Base-by-base conservation (phyloP, 2,113 vertebrate genomes). In the Redunca redunca region DNA sequence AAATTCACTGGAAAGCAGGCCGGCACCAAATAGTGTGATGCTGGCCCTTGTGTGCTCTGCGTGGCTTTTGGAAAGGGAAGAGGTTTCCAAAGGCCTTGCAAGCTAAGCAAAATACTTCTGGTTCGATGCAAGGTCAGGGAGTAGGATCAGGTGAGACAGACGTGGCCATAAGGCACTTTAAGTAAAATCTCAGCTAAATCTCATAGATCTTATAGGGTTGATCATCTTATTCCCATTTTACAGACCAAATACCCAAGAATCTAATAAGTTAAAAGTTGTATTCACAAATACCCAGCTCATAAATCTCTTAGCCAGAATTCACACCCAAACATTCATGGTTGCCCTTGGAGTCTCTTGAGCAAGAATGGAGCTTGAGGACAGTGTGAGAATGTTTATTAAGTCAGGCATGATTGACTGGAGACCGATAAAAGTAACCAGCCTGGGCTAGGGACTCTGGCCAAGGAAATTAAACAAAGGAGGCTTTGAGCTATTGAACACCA, bases 41-140 rank as follows among this genome's bases (percentile, higher is more conserved):
- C 14, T 48, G 74, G 78, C 14, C 21, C 88, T 17, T 57, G 21
- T 60, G 91, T 46, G 40, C 52, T 93, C 9, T 11, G 8, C 9
- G 46, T 43, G 57, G 52, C 52, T 93, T 74, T 28, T 19, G 81
- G 52, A 13, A 26, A 30, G 60, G 62, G 28, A 55, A 36, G 82
- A 85, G 52, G 10, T 36, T 36, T 74, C 14, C 14, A n/a, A 28
- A 71, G 16, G 7, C 14, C 62, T 48, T 30, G 2, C 6, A 1
- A 48, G 30, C 81, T 17, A 48, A 36, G 23, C 21, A 85, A 25
- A 28, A 17, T 6, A 13, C 40, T 40, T 55, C 62, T 25, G 62
- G 48, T 36, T 2, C 1, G 1, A 9, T 4, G 28, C 50, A 2
- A 6, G 21, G 30, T 50, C 40, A 46, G 19, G 15, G 23, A 7